Conservation (phyloP, 30 jellyfish, hydroid and myxozoan genomes). For the Hydractinia symbiolongicarpus region DNA sequence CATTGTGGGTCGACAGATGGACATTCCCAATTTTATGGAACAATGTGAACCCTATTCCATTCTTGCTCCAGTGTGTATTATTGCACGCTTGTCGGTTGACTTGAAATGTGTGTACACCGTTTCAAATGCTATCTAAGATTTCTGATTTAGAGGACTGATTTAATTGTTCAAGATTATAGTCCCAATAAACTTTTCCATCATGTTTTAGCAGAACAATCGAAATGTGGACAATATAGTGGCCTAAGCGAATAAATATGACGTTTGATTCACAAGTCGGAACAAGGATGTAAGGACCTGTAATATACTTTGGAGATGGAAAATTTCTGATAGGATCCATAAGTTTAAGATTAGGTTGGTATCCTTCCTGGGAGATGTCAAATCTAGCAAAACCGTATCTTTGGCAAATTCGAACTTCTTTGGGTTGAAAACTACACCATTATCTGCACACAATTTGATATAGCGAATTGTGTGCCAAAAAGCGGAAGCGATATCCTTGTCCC, state of each 20-base stretch:
- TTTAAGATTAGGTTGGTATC: constrained; percentile 35
- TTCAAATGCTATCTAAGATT: constrained; percentile 1
- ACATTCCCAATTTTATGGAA: constrained; percentile 54
- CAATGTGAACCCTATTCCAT: constrained; percentile 53
- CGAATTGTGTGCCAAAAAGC: no score
- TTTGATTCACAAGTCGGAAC: no score
- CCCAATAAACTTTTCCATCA: no score
- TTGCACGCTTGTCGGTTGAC: constrained; percentile 48
- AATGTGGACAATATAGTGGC: no score
- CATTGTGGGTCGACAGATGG: constrained; percentile 29
- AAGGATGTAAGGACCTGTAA: no score
- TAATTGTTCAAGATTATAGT: neutral
- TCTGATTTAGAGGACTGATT: constrained; percentile 22
- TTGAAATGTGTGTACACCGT: constrained; percentile 41
- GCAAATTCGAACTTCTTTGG: constrained; percentile 39
- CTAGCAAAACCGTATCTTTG: constrained; percentile 52
- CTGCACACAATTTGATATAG: no score
- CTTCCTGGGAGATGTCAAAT: constrained; percentile 36
- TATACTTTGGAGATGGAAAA: constrained; percentile 20
- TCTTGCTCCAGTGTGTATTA: constrained; percentile 50
- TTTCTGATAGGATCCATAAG: no score
- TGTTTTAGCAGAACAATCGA: constrained; percentile 39
- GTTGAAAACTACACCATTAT: no score
- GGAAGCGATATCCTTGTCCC: no score
- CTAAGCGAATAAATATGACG: no score